Base-by-base conservation (phyloP, 2,797 vertebrate species). In the Etheostoma nigrum region DNA sequence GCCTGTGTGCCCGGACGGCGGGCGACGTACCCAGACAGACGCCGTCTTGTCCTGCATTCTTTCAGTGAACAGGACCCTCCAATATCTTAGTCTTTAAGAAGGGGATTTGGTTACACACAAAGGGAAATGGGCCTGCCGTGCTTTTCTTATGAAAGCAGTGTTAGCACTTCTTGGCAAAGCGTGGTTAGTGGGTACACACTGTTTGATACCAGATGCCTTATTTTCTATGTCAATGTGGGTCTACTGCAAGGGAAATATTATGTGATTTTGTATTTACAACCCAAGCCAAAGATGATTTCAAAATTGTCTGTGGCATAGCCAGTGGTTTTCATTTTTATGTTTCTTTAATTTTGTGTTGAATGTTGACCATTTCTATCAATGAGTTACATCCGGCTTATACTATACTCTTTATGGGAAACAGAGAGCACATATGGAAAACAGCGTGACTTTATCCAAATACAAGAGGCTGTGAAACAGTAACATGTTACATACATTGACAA, bases 41-140 rank as follows among this genome's bases (percentile, higher is more conserved):
- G 93, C 82, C 91, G 89, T 92, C 89, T 91, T 93, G 93, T 95
- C 92, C 91, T 87, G 91, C 90, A 94, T 94, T 95, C 93, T 91
- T 93, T 85, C 85, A 65, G 78, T 73, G 83, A 93, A 93, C 87
- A 89, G 84, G 91, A 93, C 91, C 90, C 90, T 86, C 73, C 59
- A 73, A 92, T 91, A 92, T 90, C 83, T 90, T 69, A 80, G 78
- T 86, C 81, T 76, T 77, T 62, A 79, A 79, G 81, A 80, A 23
- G 51, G 53, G 73, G 89, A 89, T 95, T 93, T 66, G 65, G 94
- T 95, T 95, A 88, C 91, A 78, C 73, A 86, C 84, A 86, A 84
- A 82, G 73, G 83, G 75, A 89, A 92, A 86, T 66, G 74, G 79
- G 66, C 78, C 69, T 80, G 72, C 70, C 13, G 59, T 84, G 83